A percentile compares a stretch with the other conserved stretches of the same genome.
Evolutionary conservation across 2,113 vertebrate genomes (phyloP).

Genomic region (Polypterus bichir): DNA sequence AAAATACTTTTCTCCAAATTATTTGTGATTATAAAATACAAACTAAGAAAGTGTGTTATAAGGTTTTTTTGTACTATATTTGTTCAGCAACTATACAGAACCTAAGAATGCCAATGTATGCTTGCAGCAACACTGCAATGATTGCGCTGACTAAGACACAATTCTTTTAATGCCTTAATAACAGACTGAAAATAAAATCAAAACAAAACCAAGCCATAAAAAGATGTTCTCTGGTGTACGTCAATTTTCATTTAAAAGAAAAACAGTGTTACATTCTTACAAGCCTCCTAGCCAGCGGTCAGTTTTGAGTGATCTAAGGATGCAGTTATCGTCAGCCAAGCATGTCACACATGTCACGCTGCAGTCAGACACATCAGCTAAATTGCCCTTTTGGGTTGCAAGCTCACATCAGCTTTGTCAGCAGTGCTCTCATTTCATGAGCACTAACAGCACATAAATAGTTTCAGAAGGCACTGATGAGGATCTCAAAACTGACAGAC

Average conservation of each 20-base stretch:
- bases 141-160: background rate
- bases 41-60: too few relatives aligned
- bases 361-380: slow-evolving; percentile 6
- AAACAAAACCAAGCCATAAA: slow-evolving; percentile 1
- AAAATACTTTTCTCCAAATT: too few relatives aligned
- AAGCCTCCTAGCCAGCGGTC: background rate
- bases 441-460: background rate
- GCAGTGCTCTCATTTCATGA: background rate
- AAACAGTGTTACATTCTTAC: background rate
- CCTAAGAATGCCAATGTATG: too few relatives aligned
- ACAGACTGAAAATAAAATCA: background rate
- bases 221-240: slow-evolving; percentile 9
- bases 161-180: background rate
- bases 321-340: slow-evolving; percentile 7
- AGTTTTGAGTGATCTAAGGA: slow-evolving; percentile 5
- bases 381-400: background rate
- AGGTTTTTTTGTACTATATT: too few relatives aligned
- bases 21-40: too few relatives aligned
- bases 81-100: too few relatives aligned
- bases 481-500: background rate
- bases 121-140: background rate
- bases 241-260: slow-evolving; percentile 10
- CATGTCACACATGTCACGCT: background rate
- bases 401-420: slow-evolving; percentile 8
- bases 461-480: slow-evolving; percentile 1